Base-by-base conservation (phyloP, 2,888 invertebrate genomes). In the Sisyra terminalis region DNA sequence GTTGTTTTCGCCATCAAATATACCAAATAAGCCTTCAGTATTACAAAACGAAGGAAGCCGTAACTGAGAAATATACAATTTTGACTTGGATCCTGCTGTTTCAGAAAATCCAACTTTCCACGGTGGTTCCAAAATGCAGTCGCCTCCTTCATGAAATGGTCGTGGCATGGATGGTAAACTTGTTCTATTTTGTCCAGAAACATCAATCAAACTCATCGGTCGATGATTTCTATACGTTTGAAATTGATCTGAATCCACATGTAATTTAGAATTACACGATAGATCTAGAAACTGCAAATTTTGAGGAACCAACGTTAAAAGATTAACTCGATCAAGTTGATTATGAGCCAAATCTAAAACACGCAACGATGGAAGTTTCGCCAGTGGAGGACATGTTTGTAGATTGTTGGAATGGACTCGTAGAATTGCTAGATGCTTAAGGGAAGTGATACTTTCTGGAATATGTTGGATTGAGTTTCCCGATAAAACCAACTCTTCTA, bases 91-190 rank as follows among this genome's bases (percentile, higher is more conserved):
- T 29, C 86, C 86, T 0, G 86, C 76, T 9, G 86, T 81, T 65
- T 88, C 88, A 0, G 87, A 84, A 60, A 88, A 88, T 1, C 87
- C 88, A 24, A 85, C 70, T 37, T 70, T 71, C 88, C 88, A 88
- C 3, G 83, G 80, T 6, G 69, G 67, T 46, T 75, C 78, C 2
- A 71, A 67, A 45, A 58, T 65, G 45, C 73, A 58, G 50, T 76
- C 76, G 45, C 66, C 65, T 40, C 67, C 71, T 49, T 74, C 68
- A 46, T 64, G 64, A 49, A 61, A 63, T 9, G 63, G 60, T 9
- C 61, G 60, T 1, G 65, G 61, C 37, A 61, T 57, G 29, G 71
- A 72, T 1, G 84, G 80, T 43, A 83, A 55, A 45, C 75, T 73
- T 0, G 70, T 70, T 13, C 78, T 63, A 59, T 83, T 84, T 53